These are phyloP conservation scores for Naso thynnoides DNA, from an alignment of 2,797 vertebrate species.

Conservation along the genomic window DNA sequence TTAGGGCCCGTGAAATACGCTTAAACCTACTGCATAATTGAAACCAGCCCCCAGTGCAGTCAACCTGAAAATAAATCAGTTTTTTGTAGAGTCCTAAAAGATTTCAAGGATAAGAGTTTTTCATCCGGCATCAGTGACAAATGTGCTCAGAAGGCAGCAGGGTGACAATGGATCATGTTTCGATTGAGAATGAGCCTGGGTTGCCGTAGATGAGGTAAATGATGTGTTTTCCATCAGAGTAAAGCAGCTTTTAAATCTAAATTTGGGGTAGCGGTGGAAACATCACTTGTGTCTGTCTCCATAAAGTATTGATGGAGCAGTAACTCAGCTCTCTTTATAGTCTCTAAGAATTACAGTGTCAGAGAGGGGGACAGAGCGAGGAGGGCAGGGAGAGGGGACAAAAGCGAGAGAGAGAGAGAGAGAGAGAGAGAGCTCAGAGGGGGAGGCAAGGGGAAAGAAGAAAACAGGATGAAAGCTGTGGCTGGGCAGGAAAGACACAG, in stretches of 20 bases:
- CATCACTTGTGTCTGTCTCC: slow-evolving; percentile 74
- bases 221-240: slow-evolving; percentile 66
- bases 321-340: slow-evolving; percentile 76
- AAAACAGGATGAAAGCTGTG: slow-evolving; percentile 57
- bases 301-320: slow-evolving; percentile 75
- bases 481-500: slow-evolving; percentile 50
- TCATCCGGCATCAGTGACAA: slow-evolving; percentile 35
- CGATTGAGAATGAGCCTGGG: slow-evolving; percentile 49
- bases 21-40: slow-evolving; percentile 52
- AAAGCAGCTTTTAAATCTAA: slow-evolving; percentile 71
- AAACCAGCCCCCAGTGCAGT: slow-evolving; percentile 29
- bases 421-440: slow-evolving; percentile 12
- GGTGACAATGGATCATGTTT: slow-evolving; percentile 66
- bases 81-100: slow-evolving; percentile 58
- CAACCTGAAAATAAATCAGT: slow-evolving; percentile 50
- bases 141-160: slow-evolving; percentile 37
- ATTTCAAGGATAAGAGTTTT: slow-evolving; percentile 51
- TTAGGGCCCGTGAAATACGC: slow-evolving; percentile 23
- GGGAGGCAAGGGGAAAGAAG: slow-evolving; percentile 22
- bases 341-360: slow-evolving; percentile 68
- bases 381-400: slow-evolving; percentile 35
- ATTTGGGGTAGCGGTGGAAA: slow-evolving; percentile 65
- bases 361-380: slow-evolving; percentile 33
- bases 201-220: slow-evolving; percentile 60
- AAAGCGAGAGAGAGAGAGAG: slow-evolving; percentile 21